phyloP scores from a whole-genome alignment of 2,797 vertebrate genomes.

The Crocidura indochinensis region DNA sequence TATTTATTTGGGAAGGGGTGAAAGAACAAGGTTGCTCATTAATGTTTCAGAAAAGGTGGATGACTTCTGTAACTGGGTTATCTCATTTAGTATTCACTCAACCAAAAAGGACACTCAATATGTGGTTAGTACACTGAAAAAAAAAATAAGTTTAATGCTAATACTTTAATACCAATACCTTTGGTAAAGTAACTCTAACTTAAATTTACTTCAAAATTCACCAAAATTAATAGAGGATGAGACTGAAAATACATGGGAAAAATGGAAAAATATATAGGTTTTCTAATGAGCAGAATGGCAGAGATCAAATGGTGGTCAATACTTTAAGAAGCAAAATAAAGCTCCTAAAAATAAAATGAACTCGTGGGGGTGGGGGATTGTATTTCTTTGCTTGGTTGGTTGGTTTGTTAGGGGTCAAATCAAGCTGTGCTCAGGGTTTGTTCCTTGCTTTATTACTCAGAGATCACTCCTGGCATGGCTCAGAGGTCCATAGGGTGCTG shows the following conservation, averaged over 20 bases:
- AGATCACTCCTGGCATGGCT: no score
- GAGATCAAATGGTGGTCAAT: not conserved
- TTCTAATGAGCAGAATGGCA: slow-evolving; percentile 43
- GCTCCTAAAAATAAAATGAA: not conserved
- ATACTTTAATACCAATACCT: no score
- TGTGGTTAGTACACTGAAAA: not conserved
- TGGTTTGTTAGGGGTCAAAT: no score
- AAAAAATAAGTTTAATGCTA: not conserved
- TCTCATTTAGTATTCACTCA: not conserved
- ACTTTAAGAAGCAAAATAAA: not conserved
- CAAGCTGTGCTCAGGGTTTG: no score
- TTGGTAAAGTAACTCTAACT: slow-evolving; percentile 32
- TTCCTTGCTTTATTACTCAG: no score
- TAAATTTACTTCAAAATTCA: slow-evolving; percentile 11
- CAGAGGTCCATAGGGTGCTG: no score
- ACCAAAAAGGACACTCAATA: not conserved
- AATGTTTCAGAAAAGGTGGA: not conserved
- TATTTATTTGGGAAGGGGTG: no score
- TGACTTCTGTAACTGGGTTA: not conserved
- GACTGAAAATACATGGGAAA: slow-evolving; percentile 5
- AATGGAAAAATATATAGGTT: slow-evolving; percentile 5
- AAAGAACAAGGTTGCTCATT: not conserved
- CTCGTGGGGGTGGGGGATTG: no score
- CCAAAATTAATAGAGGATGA: not conserved
- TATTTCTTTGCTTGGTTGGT: no score